phyloP scores from a whole-genome alignment of 2,888 invertebrate genomes.

The Ochlodes sylvanus region DNA sequence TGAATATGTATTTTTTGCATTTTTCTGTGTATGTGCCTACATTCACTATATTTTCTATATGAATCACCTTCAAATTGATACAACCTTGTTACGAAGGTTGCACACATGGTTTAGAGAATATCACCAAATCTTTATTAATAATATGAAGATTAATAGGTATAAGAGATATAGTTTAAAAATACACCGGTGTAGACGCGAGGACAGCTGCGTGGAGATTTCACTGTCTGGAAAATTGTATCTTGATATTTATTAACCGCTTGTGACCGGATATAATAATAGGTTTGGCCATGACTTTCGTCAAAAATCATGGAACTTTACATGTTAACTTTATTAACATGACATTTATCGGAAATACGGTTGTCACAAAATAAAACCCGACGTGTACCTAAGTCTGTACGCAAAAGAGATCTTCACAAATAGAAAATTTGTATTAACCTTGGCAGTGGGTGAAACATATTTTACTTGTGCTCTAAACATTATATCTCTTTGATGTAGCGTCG shows the following conservation, averaged over 20 bases:
- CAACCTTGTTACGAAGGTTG: slow-evolving; percentile 27
- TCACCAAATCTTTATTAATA: slow-evolving; percentile 18
- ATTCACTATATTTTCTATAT: not conserved
- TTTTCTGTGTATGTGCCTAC: no score
- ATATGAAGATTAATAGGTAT: slow-evolving; percentile 23
- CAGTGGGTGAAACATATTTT: not conserved
- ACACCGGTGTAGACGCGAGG: slow-evolving; percentile 22
- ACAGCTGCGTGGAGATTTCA: slow-evolving; percentile 33
- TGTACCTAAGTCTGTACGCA: not conserved
- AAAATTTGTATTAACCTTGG: not conserved
- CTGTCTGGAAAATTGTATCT: slow-evolving; percentile 29
- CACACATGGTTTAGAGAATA: slow-evolving; percentile 13
- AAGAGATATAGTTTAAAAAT: slow-evolving; percentile 29
- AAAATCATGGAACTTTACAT: not conserved
- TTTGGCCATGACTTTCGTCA: slow-evolving; percentile 21
- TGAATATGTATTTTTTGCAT: no score
- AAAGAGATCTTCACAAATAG: not conserved
- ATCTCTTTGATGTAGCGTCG: no score
- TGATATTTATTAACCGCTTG: slow-evolving; percentile 9
- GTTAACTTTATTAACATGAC: not conserved
- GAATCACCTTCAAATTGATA: not conserved
- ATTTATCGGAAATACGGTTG: slow-evolving; percentile 3
- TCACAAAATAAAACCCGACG: not conserved
- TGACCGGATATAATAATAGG: slow-evolving; percentile 15
- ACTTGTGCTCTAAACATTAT: no score